Evolutionary conservation across 2,888 invertebrate species (phyloP).

Genomic region (Acanthosepion esculentum): DNA sequence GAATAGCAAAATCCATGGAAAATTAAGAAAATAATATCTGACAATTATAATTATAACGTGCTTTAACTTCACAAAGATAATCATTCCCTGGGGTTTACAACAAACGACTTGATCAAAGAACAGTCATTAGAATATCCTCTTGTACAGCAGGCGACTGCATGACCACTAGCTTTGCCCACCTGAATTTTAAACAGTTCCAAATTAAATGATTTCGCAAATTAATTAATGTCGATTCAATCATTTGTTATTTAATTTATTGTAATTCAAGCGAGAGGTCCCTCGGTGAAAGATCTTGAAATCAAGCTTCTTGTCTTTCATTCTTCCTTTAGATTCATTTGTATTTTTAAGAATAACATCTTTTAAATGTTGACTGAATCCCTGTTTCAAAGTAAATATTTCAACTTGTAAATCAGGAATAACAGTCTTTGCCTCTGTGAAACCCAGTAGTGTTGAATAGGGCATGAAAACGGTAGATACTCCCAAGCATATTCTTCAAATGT

Average conservation of each 20-base stretch:
- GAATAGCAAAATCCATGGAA: no score
- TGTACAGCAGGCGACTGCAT: not conserved
- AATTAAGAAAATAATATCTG: not conserved
- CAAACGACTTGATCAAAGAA: slow-evolving; percentile 17
- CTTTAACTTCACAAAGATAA: not conserved
- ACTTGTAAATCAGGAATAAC: no score
- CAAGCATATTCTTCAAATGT: no score
- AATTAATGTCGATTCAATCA: not conserved
- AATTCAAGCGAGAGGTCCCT: not conserved
- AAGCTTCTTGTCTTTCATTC: not conserved
- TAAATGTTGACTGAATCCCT: not conserved
- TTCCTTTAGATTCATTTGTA: not conserved
- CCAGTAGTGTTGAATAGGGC: no score
- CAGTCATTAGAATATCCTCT: not conserved
- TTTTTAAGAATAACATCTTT: not conserved
- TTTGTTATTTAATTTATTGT: not conserved
- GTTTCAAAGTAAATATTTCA: no score
- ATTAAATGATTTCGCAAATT: not conserved
- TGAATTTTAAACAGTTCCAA: not conserved
- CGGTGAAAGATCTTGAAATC: not conserved
- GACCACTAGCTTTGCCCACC: not conserved
- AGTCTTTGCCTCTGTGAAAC: no score
- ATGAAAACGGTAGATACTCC: no score
- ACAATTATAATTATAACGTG: not conserved
- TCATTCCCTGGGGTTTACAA: not conserved